phyloP scores from a whole-genome alignment of 2,113 vertebrate species.

The Oxygymnocypris stewartii region DNA sequence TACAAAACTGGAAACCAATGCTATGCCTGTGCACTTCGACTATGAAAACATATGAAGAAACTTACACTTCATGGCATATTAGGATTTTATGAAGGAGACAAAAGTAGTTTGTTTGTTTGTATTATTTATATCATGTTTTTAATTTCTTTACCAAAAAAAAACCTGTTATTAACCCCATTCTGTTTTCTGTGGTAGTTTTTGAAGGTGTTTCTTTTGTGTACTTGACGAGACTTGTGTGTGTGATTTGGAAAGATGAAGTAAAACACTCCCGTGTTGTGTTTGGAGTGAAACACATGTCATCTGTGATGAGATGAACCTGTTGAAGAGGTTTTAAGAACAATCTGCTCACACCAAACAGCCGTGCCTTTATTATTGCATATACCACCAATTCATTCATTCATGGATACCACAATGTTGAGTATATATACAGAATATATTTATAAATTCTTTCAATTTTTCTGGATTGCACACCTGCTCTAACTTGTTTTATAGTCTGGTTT shows the following conservation, averaged over 20 bases:
- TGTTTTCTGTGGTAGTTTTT: neutral
- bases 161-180: neutral
- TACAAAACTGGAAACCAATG: neutral
- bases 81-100: neutral
- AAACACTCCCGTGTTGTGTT: neutral
- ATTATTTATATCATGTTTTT: neutral
- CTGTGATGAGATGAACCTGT: neutral
- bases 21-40: neutral
- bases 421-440: too few species aligned
- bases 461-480: too few species aligned
- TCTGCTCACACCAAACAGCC: neutral
- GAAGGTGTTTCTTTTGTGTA: neutral
- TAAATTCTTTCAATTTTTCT: too few species aligned
- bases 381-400: neutral
- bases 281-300: neutral
- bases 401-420: too few species aligned
- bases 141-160: neutral
- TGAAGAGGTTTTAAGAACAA: neutral
- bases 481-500: too few species aligned
- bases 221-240: neutral
- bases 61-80: neutral
- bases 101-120: slow-evolving; percentile 3
- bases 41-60: neutral
- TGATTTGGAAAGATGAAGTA: slow-evolving; percentile 1
- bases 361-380: too few species aligned